These are phyloP conservation scores for Sus scrofa DNA, from an alignment of 2,113 vertebrate genomes.

Conservation along the genomic window DNA sequence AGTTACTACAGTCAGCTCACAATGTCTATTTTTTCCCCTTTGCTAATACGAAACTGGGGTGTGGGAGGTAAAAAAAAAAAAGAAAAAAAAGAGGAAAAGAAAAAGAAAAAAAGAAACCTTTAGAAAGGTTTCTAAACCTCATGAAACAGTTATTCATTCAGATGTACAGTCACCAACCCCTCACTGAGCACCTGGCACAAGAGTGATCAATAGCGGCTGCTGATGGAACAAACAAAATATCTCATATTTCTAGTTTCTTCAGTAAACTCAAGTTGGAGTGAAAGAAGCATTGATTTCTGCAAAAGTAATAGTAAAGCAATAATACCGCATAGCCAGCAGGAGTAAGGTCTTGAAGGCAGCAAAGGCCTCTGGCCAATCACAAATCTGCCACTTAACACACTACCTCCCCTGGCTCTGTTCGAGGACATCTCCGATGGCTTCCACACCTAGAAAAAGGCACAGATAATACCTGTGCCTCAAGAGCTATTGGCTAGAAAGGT, in stretches of 20 bases:
- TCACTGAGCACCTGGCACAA: neutral
- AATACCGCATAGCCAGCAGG: neutral
- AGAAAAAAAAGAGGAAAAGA: too few species aligned
- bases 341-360: neutral
- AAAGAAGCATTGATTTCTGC: neutral
- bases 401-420: neutral
- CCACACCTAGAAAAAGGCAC: neutral
- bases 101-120: neutral
- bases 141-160: conserved; percentile 7
- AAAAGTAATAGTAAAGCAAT: neutral
- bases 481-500: neutral
- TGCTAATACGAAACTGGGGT: neutral
- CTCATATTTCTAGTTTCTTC: neutral
- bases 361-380: neutral
- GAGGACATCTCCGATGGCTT: neutral
- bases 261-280: neutral
- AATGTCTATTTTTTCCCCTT: neutral
- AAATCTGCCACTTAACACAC: neutral
- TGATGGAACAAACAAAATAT: neutral
- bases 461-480: neutral
- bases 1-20: neutral
- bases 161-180: neutral
- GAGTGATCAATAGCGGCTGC: accelerated
- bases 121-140: too few species aligned
- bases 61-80: neutral